Evolutionary conservation across 1,140 invertebrate genomes (phyloP).

Genomic region (Elysia chlorotica): DNA sequence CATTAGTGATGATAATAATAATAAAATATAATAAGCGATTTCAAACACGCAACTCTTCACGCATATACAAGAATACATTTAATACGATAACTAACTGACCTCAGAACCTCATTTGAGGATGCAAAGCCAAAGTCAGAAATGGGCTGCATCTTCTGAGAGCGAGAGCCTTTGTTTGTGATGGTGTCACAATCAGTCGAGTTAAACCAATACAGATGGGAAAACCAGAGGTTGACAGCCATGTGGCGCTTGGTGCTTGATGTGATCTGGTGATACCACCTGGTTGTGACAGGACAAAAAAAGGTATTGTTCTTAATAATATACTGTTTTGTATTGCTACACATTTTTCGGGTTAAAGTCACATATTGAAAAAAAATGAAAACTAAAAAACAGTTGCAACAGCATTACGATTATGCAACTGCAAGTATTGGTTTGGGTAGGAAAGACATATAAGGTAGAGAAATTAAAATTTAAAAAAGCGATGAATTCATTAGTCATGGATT

Average conservation of each 20-base stretch:
- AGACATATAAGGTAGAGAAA: background rate
- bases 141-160: slow-evolving; percentile 7
- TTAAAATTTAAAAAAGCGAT: slow-evolving; percentile 3
- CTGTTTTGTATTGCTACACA: no score
- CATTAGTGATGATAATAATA: no score
- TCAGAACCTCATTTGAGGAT: slow-evolving; percentile 31
- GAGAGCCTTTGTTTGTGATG: background rate
- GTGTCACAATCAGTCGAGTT: slow-evolving; percentile 33
- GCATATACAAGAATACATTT: background rate
- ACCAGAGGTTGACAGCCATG: slow-evolving; percentile 59
- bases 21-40: no score
- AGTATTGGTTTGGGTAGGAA: background rate
- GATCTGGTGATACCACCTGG: slow-evolving; percentile 61
- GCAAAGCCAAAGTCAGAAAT: slow-evolving; percentile 29
- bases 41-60: no score
- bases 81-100: slow-evolving; percentile 19
- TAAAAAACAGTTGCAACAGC: no score
- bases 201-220: slow-evolving; percentile 43
- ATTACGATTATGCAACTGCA: no score
- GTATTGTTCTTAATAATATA: no score
- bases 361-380: background rate
- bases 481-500: no score
- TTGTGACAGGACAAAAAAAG: slow-evolving; percentile 4
- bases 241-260: slow-evolving; percentile 50
- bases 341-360: background rate